Evolutionary conservation across 2,113 vertebrate genomes (phyloP).

Genomic region (Hippocampus guttulatus): DNA sequence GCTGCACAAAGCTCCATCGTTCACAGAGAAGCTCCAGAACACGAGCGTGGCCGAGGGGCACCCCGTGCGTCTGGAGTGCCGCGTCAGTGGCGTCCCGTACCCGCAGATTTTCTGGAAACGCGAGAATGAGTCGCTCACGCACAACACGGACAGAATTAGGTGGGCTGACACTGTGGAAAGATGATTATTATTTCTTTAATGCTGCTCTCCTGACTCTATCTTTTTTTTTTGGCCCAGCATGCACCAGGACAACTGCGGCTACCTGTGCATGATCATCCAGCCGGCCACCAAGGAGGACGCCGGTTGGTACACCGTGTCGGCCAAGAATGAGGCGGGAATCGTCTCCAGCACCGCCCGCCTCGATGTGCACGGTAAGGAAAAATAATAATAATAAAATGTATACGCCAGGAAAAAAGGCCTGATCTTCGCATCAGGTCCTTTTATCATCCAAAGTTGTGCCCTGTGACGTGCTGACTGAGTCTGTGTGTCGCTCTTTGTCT

Average conservation of each 20-base stretch:
- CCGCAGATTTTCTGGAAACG: conserved; percentile 99
- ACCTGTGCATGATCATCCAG: conserved; percentile 97
- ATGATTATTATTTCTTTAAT: not conserved
- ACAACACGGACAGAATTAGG: conserved; percentile 97
- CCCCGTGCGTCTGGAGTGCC: conserved; percentile 90
- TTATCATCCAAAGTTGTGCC: no score
- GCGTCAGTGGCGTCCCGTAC: conserved; percentile 80
- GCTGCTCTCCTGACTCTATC: not conserved
- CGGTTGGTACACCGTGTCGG: conserved; percentile 95
- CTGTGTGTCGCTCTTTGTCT: no score
- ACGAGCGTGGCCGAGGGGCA: conserved; percentile 91
- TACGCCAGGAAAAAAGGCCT: no score
- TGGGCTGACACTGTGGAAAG: not conserved
- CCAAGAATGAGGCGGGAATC: conserved; percentile 96
- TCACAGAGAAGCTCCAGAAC: conserved; percentile 96
- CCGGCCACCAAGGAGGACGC: conserved; percentile 92
- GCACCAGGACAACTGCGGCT: conserved; percentile 95
- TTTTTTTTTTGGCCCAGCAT: conserved; percentile 73
- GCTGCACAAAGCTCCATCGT: conserved; percentile 88
- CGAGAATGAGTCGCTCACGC: conserved; percentile 95
- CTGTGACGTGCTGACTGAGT: no score
- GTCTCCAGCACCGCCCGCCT: conserved; percentile 93
- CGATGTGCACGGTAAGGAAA: conserved; percentile 85
- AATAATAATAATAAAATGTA: no score
- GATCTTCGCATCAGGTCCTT: no score